A percentile compares a stretch with the other conserved stretches of the same genome.
phyloP scores from a whole-genome alignment of 2,797 vertebrate species.

The Enteromius fasciolatus region DNA sequence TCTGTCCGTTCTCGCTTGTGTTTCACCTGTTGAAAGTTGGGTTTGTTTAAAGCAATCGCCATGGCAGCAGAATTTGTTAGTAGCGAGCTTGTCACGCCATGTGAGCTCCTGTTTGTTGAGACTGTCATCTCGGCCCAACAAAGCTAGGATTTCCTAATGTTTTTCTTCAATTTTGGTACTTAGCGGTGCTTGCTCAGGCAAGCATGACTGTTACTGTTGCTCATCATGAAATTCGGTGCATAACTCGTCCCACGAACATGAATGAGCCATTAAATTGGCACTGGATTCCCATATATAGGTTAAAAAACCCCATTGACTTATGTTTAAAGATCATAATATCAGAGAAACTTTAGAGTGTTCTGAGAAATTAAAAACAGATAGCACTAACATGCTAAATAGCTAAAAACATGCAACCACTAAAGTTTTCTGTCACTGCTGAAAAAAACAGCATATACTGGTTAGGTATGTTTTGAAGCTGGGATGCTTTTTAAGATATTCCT shows the following conservation, averaged over 20 bases:
- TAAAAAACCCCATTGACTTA: not conserved
- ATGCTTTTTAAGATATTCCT: too few relatives aligned
- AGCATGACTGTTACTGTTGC: not conserved
- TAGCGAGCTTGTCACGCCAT: slow-evolving; percentile 60
- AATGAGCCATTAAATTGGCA: not conserved
- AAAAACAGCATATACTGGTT: too few relatives aligned
- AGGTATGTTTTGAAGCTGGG: too few relatives aligned
- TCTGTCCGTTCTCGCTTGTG: slow-evolving; percentile 6
- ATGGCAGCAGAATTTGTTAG: slow-evolving; percentile 55
- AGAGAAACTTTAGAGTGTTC: not conserved
- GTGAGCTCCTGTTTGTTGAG: slow-evolving; percentile 59
- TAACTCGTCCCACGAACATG: not conserved
- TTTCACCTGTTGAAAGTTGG: slow-evolving; percentile 29
- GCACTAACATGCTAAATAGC: not conserved
- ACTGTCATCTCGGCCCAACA: slow-evolving; percentile 42
- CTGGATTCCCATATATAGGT: not conserved
- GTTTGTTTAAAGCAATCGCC: slow-evolving; percentile 51
- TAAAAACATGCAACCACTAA: not conserved
- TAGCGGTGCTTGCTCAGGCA: not conserved
- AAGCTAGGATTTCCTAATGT: slow-evolving; percentile 35
- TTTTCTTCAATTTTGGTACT: slow-evolving; percentile 33
- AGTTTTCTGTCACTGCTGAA: too few relatives aligned
- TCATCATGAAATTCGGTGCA: not conserved
- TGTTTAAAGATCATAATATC: not conserved
- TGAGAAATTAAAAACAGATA: not conserved